Conservation (phyloP, 2,113 vertebrate species). For the Dasyurus viverrinus region DNA sequence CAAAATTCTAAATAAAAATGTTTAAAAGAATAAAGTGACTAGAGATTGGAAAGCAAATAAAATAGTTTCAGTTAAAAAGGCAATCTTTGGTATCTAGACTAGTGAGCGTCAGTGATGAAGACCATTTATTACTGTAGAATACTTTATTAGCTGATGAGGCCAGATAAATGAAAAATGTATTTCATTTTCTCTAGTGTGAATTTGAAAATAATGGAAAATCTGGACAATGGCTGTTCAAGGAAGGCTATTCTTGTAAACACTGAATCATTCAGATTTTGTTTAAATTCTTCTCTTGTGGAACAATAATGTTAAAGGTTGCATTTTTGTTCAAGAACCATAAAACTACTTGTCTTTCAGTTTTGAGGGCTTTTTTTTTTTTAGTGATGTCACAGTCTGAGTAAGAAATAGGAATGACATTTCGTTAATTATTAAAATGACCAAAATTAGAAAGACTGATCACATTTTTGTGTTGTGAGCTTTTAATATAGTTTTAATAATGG, state of each 20-base stretch:
- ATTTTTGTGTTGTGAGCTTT: slow-evolving; percentile 66
- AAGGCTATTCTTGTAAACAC: background rate
- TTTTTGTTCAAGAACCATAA: background rate
- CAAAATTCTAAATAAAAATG: too few relatives aligned
- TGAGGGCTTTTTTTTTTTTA: slow-evolving; percentile 30
- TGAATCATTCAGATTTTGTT: slow-evolving; percentile 1
- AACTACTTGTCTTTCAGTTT: slow-evolving; percentile 42
- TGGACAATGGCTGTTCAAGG: background rate
- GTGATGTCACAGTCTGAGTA: slow-evolving; percentile 7
- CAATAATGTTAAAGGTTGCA: background rate
- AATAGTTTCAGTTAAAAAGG: background rate
- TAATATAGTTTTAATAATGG: slow-evolving; percentile 60
- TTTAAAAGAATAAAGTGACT: too few relatives aligned
- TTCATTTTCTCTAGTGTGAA: slow-evolving; percentile 18
- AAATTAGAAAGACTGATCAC: slow-evolving; percentile 51
- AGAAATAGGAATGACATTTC: slow-evolving; percentile 53
- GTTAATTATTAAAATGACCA: slow-evolving; percentile 43
- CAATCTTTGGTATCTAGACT: background rate
- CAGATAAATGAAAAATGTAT: background rate
- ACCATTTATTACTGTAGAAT: background rate
- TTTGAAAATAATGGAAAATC: slow-evolving; percentile 10
- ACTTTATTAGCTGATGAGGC: background rate
- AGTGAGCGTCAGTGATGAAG: background rate
- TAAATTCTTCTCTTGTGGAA: background rate
- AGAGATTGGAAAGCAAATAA: background rate